Evolutionary conservation across 2,113 vertebrate species (phyloP), one percentile per base, ranked within the genome.

Genomic region (Cyanoderma ruficeps): DNA sequence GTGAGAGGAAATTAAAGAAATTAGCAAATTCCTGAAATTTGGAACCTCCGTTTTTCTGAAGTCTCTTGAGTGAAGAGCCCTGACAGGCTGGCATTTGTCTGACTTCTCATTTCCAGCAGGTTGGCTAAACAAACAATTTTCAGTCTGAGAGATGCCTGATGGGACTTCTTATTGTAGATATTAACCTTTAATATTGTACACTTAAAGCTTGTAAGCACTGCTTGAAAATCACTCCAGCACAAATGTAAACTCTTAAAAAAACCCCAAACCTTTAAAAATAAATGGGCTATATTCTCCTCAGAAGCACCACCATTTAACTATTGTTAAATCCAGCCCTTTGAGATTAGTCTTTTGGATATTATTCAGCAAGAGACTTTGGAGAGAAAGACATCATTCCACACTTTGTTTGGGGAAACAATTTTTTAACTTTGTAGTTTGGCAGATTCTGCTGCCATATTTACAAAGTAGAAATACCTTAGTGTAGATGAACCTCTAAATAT

Each of bases 401-500:
- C 84, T 91, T 93, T 82, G 76, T 95, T 94, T 95, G 87, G 83
- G 92, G 88, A 94, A 97, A 95, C 70, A 87, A 52, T 90, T 93
- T 89, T 89, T 97, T 95, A 94, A 94, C 94, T 97, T 97, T 96
- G 94, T 95, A 95, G 96, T 91, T 70, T 97, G 95, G 95, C 92
- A 95, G 91, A 88, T 95, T 90, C 83, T 87, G 70, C 81, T 94
- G 87, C 96, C 94, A 53, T 94, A 96, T 92, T 97, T 97, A 92
- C 96, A 56, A 96, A 97, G 83, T 80, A 72, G 92, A 94, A 96
- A 97, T 95, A 95, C 92, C 95, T 96, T 55, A 72, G 90, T 64
- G 79, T 86, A 93, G 95, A 93, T 96, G 89, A 97, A 96, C 93
- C 68, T 97, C 92, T 97, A 97, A 97, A 98, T 97, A 97, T 97